Evolutionary conservation across 2,888 invertebrate species (phyloP), one percentile per base, ranked within the genome.

Genomic region (Melipona beecheii): DNA sequence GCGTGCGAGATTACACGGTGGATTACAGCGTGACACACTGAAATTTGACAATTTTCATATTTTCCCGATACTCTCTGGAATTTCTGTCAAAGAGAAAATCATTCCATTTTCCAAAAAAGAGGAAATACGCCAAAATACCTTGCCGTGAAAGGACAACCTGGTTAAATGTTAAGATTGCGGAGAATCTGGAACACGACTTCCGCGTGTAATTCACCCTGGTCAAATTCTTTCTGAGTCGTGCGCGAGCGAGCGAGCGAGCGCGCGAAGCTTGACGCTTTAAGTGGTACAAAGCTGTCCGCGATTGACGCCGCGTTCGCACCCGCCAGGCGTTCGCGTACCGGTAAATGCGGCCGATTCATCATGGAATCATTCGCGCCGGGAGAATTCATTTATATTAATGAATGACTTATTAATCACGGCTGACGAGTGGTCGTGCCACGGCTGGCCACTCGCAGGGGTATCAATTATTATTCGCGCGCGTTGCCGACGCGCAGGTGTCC

Each of bases 371-470:
- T 92, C 90, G 89, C 89, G 87, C 87, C 85, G 82, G 86, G 86
- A 86, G 89, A 87, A 92, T 91, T 92, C 92, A 92, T 92, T 92
- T 92, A 91, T 91, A 91, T 91, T 91, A 92, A 92, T 91, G 90
- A 92, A 92, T 92, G 89, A 91, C 90, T 91, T 91, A 92, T 92
- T 92, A 91, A 91, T 92, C 92, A 92, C 86, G 77, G 72, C 68
- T 77, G 85, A 86, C 83, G 86, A 89, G 86, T 77, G 83, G 80
- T 74, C 83, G 75, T 73, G 82, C 79, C 83, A 71, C 81, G 72
- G 78, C 74, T 75, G 85, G 77, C 70, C 75, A 83, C 80, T 81
- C 68, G 73, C 72, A 70, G 76, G 89, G 83, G 88, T 90, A 91
- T 91, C 91, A 90, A 90, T 91, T 91, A 90, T 91, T 90, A 84